A percentile compares a stretch with the other conserved stretches of the same genome.
These are phyloP conservation scores for Limnephilus marmoratus DNA, from an alignment of 2,888 invertebrate genomes.

Conservation along the genomic window DNA sequence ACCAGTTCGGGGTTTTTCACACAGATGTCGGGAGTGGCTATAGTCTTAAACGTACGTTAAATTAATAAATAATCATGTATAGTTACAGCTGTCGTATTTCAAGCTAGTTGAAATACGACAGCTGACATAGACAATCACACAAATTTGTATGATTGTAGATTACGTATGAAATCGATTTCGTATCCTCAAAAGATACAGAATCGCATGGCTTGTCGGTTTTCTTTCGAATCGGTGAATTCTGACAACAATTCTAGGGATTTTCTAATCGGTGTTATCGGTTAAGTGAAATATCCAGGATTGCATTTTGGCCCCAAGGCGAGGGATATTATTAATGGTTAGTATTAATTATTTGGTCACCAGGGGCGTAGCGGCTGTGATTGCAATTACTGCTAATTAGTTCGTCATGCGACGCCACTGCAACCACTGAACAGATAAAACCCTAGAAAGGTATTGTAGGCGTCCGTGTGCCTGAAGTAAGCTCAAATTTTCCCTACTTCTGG, in stretches of 20 bases:
- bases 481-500: too few relatives aligned
- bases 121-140: too few relatives aligned
- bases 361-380: constrained; percentile 49
- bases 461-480: not conserved
- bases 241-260: not conserved
- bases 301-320: not conserved
- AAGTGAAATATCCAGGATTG: not conserved
- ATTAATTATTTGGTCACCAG: constrained; percentile 35
- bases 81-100: too few relatives aligned
- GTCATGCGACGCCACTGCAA: not conserved
- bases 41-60: too few relatives aligned
- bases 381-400: constrained; percentile 56
- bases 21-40: too few relatives aligned
- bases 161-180: too few relatives aligned
- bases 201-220: not conserved
- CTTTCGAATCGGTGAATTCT: not conserved
- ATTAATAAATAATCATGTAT: too few relatives aligned
- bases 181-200: too few relatives aligned
- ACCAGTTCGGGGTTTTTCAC: too few relatives aligned
- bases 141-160: too few relatives aligned
- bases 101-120: too few relatives aligned
- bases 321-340: not conserved
- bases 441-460: not conserved
- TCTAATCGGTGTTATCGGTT: not conserved
- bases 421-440: too few relatives aligned